Evolutionary conservation across 2,113 vertebrate genomes (phyloP), one percentile per base, ranked within the genome.

Genomic region (Apodemus speciosus): DNA sequence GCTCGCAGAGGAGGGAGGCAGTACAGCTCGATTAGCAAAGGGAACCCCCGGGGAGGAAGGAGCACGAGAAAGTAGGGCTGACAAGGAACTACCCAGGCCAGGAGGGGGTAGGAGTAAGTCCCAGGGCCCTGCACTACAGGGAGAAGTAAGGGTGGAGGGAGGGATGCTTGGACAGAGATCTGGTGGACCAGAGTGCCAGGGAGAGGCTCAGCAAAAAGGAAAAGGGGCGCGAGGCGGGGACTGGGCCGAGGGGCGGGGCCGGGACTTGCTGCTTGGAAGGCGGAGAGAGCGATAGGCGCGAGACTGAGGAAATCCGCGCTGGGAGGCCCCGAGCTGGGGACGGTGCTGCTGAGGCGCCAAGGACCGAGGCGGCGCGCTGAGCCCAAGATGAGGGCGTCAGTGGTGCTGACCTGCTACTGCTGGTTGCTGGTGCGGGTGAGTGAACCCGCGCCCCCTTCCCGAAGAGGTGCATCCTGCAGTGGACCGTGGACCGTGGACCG

Each of bases 341-440:
- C 14, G 2, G 53, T 30, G 60, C 56, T 11, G 86, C 86, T 38
- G 53, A 43, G 16, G 72, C 88, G 80, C 80, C 38, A 4, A 23
- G 49, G 32, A 46, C 20, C 3, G 1, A 40, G 80, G 38, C 25
- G 16, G 72, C 1, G 18, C 58, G 38, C 83, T 2, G 85, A 83
- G 80, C 81, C 60, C 80, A 83, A 60, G 64, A 97, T 97, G 97
- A 89, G 94, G 95, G 66, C 86, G 46, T 91, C 76, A 14, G 81
- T 77, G 71, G 58, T 96, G 92, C 96, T 97, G 87, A 94, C 95
- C 91, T 97, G 97, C 95, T 96, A 88, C 92, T 90, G 93, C 71
- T 97, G 94, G 93, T 95, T 97, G 91, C 96, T 97, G 23, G 80
- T 76, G n/a, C 94, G 87, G 9, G 97, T 97, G 95, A 97, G 97